Evolutionary conservation across 2,797 vertebrate genomes (phyloP).

Genomic region (Amazona ochrocephala): DNA sequence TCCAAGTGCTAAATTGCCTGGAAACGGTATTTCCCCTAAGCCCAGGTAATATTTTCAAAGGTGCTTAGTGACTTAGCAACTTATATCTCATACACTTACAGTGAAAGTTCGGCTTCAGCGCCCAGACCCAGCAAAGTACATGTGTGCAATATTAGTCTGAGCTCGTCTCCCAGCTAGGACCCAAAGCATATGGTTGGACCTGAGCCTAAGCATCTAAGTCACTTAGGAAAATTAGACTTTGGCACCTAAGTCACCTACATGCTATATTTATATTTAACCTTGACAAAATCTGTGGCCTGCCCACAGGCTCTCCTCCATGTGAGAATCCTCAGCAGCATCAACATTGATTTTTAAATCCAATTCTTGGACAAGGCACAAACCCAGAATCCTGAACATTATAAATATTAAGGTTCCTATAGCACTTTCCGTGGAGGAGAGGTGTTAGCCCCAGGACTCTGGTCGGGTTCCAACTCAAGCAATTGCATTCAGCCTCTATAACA

Average conservation of each 20-base stretch:
- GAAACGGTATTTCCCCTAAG: background rate
- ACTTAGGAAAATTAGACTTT: background rate
- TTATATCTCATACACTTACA: background rate
- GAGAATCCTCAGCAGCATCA: conserved; percentile 26
- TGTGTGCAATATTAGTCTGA: background rate
- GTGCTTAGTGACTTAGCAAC: background rate
- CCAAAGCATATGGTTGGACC: background rate
- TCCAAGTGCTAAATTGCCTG: background rate
- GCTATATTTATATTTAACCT: background rate
- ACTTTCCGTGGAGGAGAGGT: background rate
- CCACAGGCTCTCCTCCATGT: background rate
- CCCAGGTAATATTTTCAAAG: background rate
- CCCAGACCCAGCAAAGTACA: background rate
- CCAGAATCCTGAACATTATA: background rate
- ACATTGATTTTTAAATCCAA: conserved; percentile 17
- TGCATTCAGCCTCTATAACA: background rate
- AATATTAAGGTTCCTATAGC: background rate
- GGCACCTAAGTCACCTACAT: background rate
- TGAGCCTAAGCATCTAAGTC: background rate
- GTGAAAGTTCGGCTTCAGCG: background rate
- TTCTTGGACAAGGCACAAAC: background rate
- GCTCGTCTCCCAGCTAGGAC: background rate
- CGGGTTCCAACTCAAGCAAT: background rate
- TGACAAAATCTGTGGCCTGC: background rate
- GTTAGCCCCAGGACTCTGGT: conserved; percentile 31